A percentile compares a stretch with the other conserved stretches of the same genome.
Evolutionary conservation across 2,797 vertebrate species (phyloP).

Genomic region (Lithobates sylvaticus): DNA sequence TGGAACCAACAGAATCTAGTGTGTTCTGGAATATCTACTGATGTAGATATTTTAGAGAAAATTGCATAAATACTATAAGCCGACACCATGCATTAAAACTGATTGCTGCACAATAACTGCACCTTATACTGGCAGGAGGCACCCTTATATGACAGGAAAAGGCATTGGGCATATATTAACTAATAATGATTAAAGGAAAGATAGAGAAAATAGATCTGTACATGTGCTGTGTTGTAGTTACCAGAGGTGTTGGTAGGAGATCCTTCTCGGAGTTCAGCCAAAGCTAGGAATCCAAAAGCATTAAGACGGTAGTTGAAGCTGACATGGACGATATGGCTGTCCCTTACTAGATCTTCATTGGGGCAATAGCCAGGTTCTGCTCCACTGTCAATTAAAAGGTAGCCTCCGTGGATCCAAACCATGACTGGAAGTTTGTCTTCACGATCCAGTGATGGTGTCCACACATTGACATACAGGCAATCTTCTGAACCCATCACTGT

Average conservation of each 20-base stretch:
- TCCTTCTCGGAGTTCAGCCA: conserved; percentile 77
- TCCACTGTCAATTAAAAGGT: conserved; percentile 76
- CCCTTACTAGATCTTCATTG: conserved; percentile 72
- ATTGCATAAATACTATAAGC: too few species aligned
- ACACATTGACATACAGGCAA: conserved; percentile 81
- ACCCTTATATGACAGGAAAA: too few species aligned
- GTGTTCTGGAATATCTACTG: too few species aligned
- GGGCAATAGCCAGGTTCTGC: conserved; percentile 76
- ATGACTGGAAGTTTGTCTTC: conserved; percentile 76
- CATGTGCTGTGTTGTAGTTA: conserved; percentile 48
- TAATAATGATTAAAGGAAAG: too few species aligned
- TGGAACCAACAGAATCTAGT: too few species aligned
- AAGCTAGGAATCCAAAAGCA: conserved; percentile 81
- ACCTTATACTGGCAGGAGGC: too few species aligned
- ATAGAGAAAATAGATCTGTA: too few species aligned
- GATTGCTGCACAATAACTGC: too few species aligned
- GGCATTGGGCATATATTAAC: too few species aligned
- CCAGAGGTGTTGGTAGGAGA: conserved; percentile 80
- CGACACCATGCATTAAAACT: too few species aligned
- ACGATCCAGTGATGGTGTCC: conserved; percentile 75
- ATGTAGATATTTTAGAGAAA: too few species aligned
- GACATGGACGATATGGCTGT: conserved; percentile 74
- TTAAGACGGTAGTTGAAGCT: conserved; percentile 85
- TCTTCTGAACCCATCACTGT: conserved; percentile 76
- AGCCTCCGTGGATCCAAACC: conserved; percentile 83